phyloP scores from a whole-genome alignment of 1,140 invertebrate species.

The Formica selysi region DNA sequence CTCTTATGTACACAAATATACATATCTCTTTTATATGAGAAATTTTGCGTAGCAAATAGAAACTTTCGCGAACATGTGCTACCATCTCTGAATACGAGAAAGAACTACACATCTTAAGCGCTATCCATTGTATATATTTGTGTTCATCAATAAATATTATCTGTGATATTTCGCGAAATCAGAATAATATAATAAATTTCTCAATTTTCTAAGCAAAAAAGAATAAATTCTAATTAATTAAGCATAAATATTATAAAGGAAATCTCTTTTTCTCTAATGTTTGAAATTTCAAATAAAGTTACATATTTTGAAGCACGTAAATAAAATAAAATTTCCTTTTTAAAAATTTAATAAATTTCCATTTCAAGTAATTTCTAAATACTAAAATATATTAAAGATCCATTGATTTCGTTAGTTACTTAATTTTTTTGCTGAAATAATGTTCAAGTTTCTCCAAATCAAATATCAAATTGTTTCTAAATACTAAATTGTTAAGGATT shows the following conservation, averaged over 20 bases:
- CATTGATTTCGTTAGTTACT: too few species aligned
- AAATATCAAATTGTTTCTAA: too few species aligned
- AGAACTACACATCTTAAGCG: slow-evolving; percentile 34
- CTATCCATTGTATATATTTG: not conserved
- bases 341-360: too few species aligned
- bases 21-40: not conserved
- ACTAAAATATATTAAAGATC: too few species aligned
- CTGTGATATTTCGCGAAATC: not conserved
- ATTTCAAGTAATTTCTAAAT: too few species aligned
- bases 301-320: too few species aligned
- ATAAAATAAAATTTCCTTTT: too few species aligned
- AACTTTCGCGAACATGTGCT: slow-evolving; percentile 58
- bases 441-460: too few species aligned
- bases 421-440: too few species aligned
- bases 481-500: too few species aligned
- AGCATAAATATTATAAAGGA: not conserved
- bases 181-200: slow-evolving; percentile 9
- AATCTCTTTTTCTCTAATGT: not conserved
- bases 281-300: not conserved
- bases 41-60: slow-evolving; percentile 15
- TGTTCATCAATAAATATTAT: slow-evolving; percentile 27
- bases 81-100: slow-evolving; percentile 63
- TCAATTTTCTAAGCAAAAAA: slow-evolving; percentile 7
- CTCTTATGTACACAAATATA: not conserved
- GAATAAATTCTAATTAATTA: not conserved